A percentile compares a stretch with the other conserved stretches of the same genome.
These are phyloP conservation scores for Paraescarpia echinospica DNA, from an alignment of 1,140 invertebrate species.

Conservation along the genomic window DNA sequence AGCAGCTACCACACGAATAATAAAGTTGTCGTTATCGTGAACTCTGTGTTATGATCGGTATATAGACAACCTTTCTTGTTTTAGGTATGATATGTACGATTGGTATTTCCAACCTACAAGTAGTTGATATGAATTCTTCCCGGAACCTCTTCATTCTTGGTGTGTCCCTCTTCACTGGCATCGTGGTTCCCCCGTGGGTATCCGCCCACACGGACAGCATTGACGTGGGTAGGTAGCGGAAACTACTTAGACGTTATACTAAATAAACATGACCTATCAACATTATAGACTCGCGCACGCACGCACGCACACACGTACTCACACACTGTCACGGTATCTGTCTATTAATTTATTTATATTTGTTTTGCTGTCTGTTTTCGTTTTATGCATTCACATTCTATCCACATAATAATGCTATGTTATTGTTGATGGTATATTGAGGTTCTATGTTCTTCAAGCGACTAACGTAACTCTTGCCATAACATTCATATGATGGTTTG, in stretches of 20 bases:
- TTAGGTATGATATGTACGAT: constrained; percentile 26
- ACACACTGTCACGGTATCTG: not conserved
- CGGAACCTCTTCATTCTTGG: constrained; percentile 81
- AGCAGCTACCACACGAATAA: too few species aligned
- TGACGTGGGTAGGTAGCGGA: constrained; percentile 27
- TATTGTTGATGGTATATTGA: too few species aligned
- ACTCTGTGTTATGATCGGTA: not conserved
- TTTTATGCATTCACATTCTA: too few species aligned
- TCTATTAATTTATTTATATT: too few species aligned
- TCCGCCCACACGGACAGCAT: not conserved
- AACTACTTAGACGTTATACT: constrained; percentile 41
- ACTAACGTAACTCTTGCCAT: not conserved
- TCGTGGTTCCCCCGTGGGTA: constrained; percentile 77
- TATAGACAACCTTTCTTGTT: constrained; percentile 42
- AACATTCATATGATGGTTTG: constrained; percentile 10
- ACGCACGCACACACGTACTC: not conserved
- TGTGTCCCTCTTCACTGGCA: constrained; percentile 79
- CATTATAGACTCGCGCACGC: not conserved
- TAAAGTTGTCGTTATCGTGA: too few species aligned
- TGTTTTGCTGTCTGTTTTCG: too few species aligned
- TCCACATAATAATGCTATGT: too few species aligned
- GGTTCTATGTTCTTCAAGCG: too few species aligned
- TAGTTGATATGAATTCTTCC: constrained; percentile 73
- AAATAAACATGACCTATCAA: not conserved
- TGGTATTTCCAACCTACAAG: constrained; percentile 74